Percentiles rank a stretch among this genome's conserved stretches.
phyloP scores from a whole-genome alignment of 1,140 invertebrate genomes.

The Teleogryllus occipitalis region DNA sequence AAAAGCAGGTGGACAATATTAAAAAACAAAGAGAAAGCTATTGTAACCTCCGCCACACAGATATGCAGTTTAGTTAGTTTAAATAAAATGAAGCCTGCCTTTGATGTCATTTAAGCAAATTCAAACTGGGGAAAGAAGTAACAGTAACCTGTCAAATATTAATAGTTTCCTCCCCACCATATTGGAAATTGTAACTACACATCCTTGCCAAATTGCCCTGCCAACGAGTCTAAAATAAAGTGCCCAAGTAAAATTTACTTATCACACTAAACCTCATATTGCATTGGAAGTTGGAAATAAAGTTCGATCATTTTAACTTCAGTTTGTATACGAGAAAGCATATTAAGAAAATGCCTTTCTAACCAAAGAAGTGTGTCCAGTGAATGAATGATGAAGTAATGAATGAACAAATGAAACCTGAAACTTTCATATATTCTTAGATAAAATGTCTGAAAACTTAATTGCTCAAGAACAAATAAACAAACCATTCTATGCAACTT shows the following conservation, averaged over 20 bases:
- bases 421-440: too few relatives aligned
- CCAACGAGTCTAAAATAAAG: not conserved
- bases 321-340: too few relatives aligned
- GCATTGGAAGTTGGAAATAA: not conserved
- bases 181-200: not conserved
- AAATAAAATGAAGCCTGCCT: not conserved
- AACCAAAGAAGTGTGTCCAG: too few relatives aligned
- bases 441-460: too few relatives aligned
- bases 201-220: not conserved
- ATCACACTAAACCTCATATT: not conserved
- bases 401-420: too few relatives aligned
- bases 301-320: too few relatives aligned
- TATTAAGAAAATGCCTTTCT: too few relatives aligned
- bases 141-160: not conserved
- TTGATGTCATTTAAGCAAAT: not conserved
- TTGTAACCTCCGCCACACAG: constrained; percentile 10
- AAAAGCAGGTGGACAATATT: not conserved
- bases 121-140: not conserved
- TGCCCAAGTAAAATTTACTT: not conserved
- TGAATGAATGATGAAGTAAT: too few relatives aligned
- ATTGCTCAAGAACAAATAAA: too few relatives aligned
- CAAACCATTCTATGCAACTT: too few relatives aligned
- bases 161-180: not conserved
- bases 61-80: not conserved
- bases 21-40: not conserved